These are phyloP conservation scores for Myotis vivesi DNA, from an alignment of 2,797 vertebrate species.

Conservation along the genomic window DNA sequence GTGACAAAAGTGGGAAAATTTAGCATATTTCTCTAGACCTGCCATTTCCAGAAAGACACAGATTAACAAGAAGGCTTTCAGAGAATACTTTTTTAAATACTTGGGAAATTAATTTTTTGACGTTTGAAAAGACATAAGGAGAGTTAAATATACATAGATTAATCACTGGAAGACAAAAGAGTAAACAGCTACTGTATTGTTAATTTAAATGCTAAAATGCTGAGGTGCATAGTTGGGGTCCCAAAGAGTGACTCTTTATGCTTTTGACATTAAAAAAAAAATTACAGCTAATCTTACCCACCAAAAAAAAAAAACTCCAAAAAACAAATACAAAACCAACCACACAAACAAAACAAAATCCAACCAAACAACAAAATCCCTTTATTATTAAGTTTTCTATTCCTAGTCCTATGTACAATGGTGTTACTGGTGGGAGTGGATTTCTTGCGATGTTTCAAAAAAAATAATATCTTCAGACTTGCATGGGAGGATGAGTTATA, in stretches of 20 bases:
- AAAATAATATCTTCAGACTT: neutral
- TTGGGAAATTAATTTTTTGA: neutral
- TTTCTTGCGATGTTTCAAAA: neutral
- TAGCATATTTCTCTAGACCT: constrained; percentile 25
- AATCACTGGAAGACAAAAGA: neutral
- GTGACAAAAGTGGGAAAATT: constrained; percentile 46
- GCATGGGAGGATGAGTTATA: neutral
- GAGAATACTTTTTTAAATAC: constrained; percentile 1
- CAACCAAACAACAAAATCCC: neutral
- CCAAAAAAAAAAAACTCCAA: neutral
- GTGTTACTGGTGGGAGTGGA: neutral
- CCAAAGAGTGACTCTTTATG: neutral
- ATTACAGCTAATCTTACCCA: neutral
- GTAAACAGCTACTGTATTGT: neutral
- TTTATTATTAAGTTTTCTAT: neutral
- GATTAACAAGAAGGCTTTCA: constrained; percentile 14
- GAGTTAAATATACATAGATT: neutral
- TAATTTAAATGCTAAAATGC: neutral
- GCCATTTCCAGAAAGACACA: constrained; percentile 36
- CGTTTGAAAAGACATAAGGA: constrained; percentile 19
- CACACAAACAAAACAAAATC: neutral
- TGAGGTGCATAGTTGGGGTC: neutral
- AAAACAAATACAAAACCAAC: neutral
- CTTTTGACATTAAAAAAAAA: neutral
- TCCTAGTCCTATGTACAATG: neutral